These are phyloP conservation scores for Cardinalis cardinalis DNA, from an alignment of 2,113 vertebrate genomes.

Conservation along the genomic window DNA sequence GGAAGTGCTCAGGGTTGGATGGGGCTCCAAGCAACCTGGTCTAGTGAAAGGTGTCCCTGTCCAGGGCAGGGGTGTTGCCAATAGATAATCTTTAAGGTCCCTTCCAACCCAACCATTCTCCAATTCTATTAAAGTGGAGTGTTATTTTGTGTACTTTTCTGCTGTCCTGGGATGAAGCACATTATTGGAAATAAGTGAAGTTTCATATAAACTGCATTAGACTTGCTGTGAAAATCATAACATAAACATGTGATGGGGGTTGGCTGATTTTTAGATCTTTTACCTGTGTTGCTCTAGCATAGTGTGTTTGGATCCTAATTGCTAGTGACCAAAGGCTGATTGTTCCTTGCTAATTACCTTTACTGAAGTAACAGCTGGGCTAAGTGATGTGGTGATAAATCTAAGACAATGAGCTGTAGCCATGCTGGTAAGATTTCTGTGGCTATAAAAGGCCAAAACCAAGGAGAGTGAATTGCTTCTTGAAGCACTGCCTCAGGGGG, in stretches of 20 bases:
- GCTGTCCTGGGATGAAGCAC: not conserved
- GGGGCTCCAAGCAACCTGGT: not conserved
- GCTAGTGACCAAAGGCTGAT: not conserved
- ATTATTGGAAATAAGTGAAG: not conserved
- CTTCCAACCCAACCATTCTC: not conserved
- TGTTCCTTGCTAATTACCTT: not conserved
- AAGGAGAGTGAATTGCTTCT: not conserved
- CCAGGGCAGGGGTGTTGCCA: not conserved
- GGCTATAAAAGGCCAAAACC: not conserved
- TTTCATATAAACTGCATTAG: not conserved
- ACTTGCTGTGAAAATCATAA: not conserved
- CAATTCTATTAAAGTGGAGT: not conserved
- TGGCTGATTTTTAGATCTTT: not conserved
- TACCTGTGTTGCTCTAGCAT: not conserved
- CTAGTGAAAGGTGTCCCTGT: not conserved
- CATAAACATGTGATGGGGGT: not conserved
- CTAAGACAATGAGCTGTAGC: not conserved
- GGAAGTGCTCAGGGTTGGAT: not conserved
- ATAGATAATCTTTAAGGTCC: not conserved
- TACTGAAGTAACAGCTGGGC: not conserved
- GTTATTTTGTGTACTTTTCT: not conserved
- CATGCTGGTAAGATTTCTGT: not conserved
- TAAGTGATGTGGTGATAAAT: not conserved
- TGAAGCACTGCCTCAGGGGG: not conserved
- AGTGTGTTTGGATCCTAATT: not conserved